These are phyloP conservation scores for Polia nebulosa DNA, from an alignment of 2,888 invertebrate genomes.

Conservation along the genomic window DNA sequence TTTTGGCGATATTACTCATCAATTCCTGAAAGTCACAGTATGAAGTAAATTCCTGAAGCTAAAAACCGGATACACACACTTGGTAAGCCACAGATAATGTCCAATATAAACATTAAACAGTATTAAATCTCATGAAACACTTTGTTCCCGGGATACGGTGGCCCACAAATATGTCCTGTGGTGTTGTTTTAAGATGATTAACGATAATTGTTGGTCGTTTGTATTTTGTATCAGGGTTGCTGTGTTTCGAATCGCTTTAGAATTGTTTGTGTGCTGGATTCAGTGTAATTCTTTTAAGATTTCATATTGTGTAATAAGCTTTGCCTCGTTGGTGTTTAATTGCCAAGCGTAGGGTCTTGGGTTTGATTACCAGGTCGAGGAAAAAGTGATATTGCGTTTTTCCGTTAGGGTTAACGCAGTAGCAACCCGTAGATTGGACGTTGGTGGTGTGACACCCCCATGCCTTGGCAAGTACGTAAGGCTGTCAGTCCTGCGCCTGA, in stretches of 20 bases:
- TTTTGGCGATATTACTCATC: conserved; percentile 1
- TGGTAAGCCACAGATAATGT: conserved; percentile 45
- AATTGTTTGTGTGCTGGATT: neutral
- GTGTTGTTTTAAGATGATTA: conserved; percentile 74
- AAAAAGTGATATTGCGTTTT: too few species aligned
- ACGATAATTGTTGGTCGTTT: conserved; percentile 68
- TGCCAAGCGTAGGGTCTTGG: too few species aligned
- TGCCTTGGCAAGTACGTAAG: too few species aligned
- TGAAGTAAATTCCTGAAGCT: conserved; percentile 14
- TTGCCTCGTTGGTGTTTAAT: too few species aligned
- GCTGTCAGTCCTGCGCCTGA: too few species aligned
- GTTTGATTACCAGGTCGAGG: too few species aligned
- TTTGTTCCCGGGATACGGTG: conserved; percentile 58
- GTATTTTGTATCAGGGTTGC: conserved; percentile 40
- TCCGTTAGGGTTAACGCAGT: too few species aligned
- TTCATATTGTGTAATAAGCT: neutral
- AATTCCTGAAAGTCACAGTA: neutral
- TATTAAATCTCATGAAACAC: conserved; percentile 65
- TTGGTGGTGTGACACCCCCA: too few species aligned
- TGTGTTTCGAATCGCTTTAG: conserved; percentile 28
- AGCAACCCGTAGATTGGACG: too few species aligned
- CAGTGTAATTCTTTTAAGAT: neutral
- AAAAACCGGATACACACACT: conserved; percentile 49
- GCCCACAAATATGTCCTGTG: conserved; percentile 55
- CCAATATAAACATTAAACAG: conserved; percentile 70